Conservation (phyloP, 1,140 invertebrate species). For the Nomia melanderi region DNA sequence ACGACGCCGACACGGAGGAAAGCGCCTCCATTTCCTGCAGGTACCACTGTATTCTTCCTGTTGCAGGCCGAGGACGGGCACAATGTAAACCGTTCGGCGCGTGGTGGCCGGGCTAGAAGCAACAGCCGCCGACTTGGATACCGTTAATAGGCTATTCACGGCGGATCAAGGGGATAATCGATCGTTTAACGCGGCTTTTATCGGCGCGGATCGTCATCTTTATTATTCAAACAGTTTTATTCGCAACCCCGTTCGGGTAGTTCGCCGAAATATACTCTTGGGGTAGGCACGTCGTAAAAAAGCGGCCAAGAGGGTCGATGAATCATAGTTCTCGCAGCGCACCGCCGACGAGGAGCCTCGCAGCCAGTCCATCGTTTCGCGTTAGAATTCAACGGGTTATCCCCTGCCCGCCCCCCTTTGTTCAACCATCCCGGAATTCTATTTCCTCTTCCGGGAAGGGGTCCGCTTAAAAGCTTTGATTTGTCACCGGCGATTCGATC, state of each 20-base stretch:
- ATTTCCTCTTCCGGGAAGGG: background rate
- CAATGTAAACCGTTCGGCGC: conserved; percentile 13
- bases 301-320: background rate
- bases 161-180: conserved; percentile 1
- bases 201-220: conserved; percentile 6
- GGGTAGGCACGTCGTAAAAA: conserved; percentile 3
- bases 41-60: conserved; percentile 5
- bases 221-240: conserved; percentile 39
- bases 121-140: background rate
- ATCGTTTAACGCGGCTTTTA: background rate
- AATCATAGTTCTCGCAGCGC: background rate
- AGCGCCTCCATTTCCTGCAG: conserved; percentile 36
- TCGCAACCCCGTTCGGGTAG: background rate
- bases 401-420: background rate
- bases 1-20: conserved; percentile 24
- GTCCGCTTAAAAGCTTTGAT: conserved; percentile 17
- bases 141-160: background rate
- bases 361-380: conserved; percentile 3
- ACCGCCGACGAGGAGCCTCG: background rate
- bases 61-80: background rate
- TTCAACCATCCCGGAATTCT: background rate
- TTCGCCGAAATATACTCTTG: background rate
- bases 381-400: conserved; percentile 7
- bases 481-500: conserved; percentile 35
- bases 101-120: conserved; percentile 2